These are phyloP conservation scores for Falco novaeseelandiae DNA, from an alignment of 2,797 vertebrate genomes.

Conservation along the genomic window DNA sequence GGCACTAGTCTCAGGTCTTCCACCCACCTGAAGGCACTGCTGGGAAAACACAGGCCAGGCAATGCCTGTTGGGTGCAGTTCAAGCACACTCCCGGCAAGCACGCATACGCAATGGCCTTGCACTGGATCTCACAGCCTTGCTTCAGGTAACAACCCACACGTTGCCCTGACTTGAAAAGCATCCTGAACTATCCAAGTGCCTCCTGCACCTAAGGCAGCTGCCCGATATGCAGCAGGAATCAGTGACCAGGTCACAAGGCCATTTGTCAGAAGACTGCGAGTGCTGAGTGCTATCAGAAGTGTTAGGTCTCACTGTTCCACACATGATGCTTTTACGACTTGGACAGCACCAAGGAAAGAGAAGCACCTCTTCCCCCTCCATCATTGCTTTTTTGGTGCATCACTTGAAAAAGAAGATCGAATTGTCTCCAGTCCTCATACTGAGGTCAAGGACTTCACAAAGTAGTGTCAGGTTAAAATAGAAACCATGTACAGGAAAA, in stretches of 20 bases:
- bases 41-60: background rate
- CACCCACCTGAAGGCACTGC: background rate
- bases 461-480: background rate
- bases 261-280: background rate
- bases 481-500: background rate
- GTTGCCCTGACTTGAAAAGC: background rate
- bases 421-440: background rate
- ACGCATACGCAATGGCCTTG: rapidly evolving
- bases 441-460: background rate
- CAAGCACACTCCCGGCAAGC: background rate
- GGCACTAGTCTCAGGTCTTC: background rate
- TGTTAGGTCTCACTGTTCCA: background rate
- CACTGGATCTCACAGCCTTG: background rate
- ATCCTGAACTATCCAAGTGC: background rate
- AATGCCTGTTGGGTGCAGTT: background rate
- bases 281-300: background rate
- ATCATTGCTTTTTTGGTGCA: background rate
- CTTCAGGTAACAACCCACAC: background rate
- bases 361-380: background rate
- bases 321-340: background rate
- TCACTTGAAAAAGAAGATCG: background rate
- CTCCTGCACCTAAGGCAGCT: background rate
- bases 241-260: background rate
- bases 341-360: background rate
- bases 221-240: background rate